Evolutionary conservation across 2,113 vertebrate species (phyloP).

Genomic region (Cairina moschata): DNA sequence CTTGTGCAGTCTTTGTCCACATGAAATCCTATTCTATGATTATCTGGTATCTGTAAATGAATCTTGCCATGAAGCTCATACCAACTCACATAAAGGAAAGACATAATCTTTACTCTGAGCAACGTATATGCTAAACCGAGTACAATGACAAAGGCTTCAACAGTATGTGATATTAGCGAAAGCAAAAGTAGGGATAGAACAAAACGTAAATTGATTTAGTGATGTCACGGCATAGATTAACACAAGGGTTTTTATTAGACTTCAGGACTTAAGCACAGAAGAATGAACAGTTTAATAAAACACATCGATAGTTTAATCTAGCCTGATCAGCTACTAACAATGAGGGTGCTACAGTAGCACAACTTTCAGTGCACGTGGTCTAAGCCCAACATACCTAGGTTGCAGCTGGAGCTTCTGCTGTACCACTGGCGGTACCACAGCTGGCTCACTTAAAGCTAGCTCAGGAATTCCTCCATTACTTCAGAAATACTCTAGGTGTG

Average conservation of each 20-base stretch:
- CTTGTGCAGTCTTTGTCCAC: not conserved
- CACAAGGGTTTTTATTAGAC: not conserved
- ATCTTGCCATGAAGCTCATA: not conserved
- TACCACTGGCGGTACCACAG: not conserved
- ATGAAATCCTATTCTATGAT: not conserved
- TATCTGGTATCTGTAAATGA: not conserved
- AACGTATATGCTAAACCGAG: not conserved
- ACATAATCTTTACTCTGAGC: not conserved
- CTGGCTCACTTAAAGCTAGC: not conserved
- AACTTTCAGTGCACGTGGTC: not conserved
- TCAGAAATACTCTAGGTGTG: not conserved
- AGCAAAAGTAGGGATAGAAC: not conserved
- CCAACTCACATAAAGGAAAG: not conserved
- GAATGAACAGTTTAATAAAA: not conserved
- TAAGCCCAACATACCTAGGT: not conserved
- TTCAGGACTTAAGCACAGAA: not conserved
- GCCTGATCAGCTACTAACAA: not conserved
- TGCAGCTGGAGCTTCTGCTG: not conserved
- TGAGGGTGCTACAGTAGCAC: not conserved
- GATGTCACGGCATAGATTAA: not conserved
- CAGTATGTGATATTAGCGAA: not conserved
- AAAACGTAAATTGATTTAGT: not conserved
- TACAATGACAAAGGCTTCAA: not conserved
- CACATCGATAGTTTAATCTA: not conserved
- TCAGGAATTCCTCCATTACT: not conserved